Evolutionary conservation across 1,140 invertebrate genomes (phyloP).

Genomic region (Caenorhabditis latens): DNA sequence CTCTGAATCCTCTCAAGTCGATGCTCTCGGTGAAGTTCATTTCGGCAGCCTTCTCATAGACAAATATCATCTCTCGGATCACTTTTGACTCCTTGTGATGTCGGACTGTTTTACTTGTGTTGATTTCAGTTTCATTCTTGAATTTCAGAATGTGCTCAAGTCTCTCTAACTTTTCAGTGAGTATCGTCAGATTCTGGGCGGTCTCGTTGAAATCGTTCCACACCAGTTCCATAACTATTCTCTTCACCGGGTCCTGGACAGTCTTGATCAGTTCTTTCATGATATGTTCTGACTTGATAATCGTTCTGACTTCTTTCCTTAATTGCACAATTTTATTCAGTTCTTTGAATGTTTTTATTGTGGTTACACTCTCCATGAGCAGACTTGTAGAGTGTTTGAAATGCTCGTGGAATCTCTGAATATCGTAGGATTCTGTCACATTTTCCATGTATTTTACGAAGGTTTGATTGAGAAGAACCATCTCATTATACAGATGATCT

Average conservation of each 20-base stretch:
- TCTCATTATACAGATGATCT: not conserved
- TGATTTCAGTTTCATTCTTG: not conserved
- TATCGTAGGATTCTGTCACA: not conserved
- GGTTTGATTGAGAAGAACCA: not conserved
- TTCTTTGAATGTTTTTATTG: not conserved
- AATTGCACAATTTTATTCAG: not conserved
- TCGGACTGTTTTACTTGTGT: not conserved
- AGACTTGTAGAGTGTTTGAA: not conserved
- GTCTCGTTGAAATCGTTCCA: constrained; percentile 4
- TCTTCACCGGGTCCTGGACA: not conserved
- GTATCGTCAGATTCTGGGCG: not conserved
- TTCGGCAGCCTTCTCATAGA: not conserved
- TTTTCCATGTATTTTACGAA: constrained; percentile 1
- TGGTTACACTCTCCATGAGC: not conserved
- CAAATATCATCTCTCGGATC: not conserved
- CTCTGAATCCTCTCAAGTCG: not conserved
- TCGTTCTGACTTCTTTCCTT: not conserved
- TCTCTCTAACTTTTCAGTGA: not conserved
- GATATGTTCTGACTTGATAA: not conserved
- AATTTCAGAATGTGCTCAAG: not conserved
- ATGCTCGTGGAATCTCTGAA: not conserved
- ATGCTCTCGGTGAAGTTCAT: not conserved
- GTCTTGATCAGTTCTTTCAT: not conserved
- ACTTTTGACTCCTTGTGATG: not conserved
- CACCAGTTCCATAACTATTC: not conserved